These are phyloP conservation scores for Malthinus flaveolus DNA, from an alignment of 2,888 invertebrate genomes.

Conservation along the genomic window DNA sequence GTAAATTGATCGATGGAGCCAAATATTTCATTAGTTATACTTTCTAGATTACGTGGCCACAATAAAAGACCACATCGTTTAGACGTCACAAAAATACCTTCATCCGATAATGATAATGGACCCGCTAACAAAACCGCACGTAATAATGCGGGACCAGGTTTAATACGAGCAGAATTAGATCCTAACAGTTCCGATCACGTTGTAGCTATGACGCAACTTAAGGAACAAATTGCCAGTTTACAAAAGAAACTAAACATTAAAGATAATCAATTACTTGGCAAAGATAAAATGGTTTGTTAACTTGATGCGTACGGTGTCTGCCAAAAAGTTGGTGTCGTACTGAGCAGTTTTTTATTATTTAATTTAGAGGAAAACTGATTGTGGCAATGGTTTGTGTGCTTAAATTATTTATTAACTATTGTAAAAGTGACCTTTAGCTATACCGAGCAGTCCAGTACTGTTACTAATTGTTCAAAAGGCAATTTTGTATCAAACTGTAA, in stretches of 20 bases:
- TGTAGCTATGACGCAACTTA: slow-evolving; percentile 91
- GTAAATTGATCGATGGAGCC: neutral
- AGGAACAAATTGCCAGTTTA: slow-evolving; percentile 89
- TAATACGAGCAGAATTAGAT: slow-evolving; percentile 63
- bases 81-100: slow-evolving; percentile 64
- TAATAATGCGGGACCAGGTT: slow-evolving; percentile 50
- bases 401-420: too few relatives aligned
- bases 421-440: too few relatives aligned
- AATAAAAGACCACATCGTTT: slow-evolving; percentile 70
- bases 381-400: too few relatives aligned
- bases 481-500: too few relatives aligned
- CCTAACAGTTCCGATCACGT: slow-evolving; percentile 91
- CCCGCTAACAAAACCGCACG: slow-evolving; percentile 57
- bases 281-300: slow-evolving; percentile 81
- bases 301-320: too few relatives aligned
- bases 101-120: slow-evolving; percentile 55
- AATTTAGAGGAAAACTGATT: too few relatives aligned
- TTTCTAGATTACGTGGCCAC: slow-evolving; percentile 65
- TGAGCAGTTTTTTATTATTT: too few relatives aligned
- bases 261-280: slow-evolving; percentile 81
- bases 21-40: neutral
- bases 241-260: slow-evolving; percentile 86
- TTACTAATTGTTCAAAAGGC: too few relatives aligned
- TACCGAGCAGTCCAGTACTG: too few relatives aligned
- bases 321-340: too few relatives aligned